Base-by-base conservation (phyloP, 2,113 vertebrate genomes). In the Philantomba maxwellii region DNA sequence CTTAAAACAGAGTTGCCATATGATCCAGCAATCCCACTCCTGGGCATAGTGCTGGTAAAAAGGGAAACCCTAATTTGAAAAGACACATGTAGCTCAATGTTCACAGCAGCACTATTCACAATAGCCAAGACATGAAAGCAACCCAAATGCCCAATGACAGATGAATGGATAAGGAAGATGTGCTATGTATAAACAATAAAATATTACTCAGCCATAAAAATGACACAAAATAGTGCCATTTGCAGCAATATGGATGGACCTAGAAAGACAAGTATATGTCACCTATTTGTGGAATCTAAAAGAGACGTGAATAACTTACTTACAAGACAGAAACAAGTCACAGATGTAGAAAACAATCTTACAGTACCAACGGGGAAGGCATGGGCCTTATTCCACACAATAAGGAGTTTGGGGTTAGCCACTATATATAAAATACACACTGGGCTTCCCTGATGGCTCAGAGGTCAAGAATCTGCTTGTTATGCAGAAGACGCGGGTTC, bases 401-500 rank as follows among this genome's bases (percentile, higher is more conserved):
- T 55, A 36, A 55, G 80, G 51, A 55, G 33, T 39, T 2, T 39
- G 80, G 51, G 51, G 23, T 81, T n/a, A 81, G 51, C 33, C 33
- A 53, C 49, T 25, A 8, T 9, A 15, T 53, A 25, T 53, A 21
- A 51, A 49, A n/a, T 14, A 53, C 6, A 5, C 43, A 17, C 43
- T 2, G 73, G 43, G 25, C 13, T 77, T 77, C 73, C 73, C 6
- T 28, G 73, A 26, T 2, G 13, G 13, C 25, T 45, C 25, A 45
- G 25, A 0, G 7, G 43, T 45, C 25, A 45, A 28, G 73, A 77
- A 16, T 45, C 73, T 43, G 12, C 7, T 14, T 45, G 13, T 28
- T 15, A 7, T 45, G 43, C 43, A 45, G 39, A 14, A 28, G 43
- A 15, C 3, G 0, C 0, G 0, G 25, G 13, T 28, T 77, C 25